phyloP scores from a whole-genome alignment of 2,113 vertebrate genomes.

The Platysternon megacephalum region DNA sequence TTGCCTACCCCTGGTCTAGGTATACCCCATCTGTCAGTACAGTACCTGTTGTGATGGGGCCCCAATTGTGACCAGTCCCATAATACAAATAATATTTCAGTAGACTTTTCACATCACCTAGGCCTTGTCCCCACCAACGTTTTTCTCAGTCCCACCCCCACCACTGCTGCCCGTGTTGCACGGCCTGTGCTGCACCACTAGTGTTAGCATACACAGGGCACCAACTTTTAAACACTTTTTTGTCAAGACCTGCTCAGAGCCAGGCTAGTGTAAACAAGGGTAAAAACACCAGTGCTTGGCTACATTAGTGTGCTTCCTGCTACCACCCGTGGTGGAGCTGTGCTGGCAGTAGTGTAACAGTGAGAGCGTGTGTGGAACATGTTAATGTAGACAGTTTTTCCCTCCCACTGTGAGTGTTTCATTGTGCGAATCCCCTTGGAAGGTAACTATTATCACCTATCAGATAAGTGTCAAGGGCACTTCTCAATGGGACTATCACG shows the following conservation, averaged over 20 bases:
- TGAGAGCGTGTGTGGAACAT: fast-evolving
- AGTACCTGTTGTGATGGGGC: background rate
- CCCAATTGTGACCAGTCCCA: background rate
- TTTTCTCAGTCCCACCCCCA: background rate
- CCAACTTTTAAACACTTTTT: background rate
- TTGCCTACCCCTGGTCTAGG: no score
- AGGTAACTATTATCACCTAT: slow-evolving; percentile 28
- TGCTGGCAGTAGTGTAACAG: fast-evolving
- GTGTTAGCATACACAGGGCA: background rate
- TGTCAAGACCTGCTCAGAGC: background rate
- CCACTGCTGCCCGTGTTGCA: background rate
- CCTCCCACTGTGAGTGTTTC: background rate
- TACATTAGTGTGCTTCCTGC: no score
- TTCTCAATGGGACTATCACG: slow-evolving; percentile 33
- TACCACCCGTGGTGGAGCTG: no score
- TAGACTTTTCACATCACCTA: background rate
- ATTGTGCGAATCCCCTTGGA: slow-evolving; percentile 16
- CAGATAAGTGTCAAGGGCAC: slow-evolving; percentile 47
- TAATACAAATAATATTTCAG: background rate
- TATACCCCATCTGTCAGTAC: background rate
- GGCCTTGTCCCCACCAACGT: background rate
- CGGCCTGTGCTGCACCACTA: background rate
- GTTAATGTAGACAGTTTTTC: fast-evolving
- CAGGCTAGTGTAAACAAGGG: no score
- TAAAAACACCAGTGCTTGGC: no score